Conservation (phyloP, 2,113 vertebrate species). For the Crocuta crocuta region DNA sequence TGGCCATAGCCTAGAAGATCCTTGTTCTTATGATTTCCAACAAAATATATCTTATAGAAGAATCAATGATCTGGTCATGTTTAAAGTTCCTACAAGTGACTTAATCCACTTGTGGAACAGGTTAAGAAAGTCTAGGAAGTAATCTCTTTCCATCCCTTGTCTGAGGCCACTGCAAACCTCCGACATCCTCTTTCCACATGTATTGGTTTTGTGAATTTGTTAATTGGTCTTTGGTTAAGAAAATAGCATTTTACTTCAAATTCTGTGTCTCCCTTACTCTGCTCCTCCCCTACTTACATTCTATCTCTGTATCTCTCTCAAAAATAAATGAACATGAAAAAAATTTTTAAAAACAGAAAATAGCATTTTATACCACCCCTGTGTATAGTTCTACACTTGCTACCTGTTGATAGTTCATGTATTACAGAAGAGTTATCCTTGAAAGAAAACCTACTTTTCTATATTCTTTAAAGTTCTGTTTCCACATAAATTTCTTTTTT, state of each 20-base stretch:
- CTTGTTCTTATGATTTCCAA: background rate
- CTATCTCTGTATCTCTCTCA: no score
- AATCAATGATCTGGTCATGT: background rate
- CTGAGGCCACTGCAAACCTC: background rate
- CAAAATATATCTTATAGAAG: background rate
- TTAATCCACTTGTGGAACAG: background rate
- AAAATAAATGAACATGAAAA: no score
- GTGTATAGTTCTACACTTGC: background rate
- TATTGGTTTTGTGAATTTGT: background rate
- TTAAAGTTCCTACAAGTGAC: background rate
- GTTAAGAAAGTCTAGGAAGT: background rate
- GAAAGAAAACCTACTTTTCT: background rate
- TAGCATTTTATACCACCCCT: background rate
- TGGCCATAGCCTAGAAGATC: background rate
- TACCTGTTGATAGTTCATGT: background rate
- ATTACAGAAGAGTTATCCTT: background rate
- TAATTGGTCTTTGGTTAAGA: background rate
- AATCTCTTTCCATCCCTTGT: background rate
- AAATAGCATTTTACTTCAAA: background rate
- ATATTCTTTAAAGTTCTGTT: constrained; percentile 1
- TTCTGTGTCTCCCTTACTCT: no score
- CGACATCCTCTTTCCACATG: background rate
- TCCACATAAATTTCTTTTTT: background rate
- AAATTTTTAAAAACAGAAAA: background rate
- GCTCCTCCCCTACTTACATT: no score